These are phyloP conservation scores for Muricea muricata DNA, from an alignment of 92 coral and sea anemone genomes.

Conservation along the genomic window DNA sequence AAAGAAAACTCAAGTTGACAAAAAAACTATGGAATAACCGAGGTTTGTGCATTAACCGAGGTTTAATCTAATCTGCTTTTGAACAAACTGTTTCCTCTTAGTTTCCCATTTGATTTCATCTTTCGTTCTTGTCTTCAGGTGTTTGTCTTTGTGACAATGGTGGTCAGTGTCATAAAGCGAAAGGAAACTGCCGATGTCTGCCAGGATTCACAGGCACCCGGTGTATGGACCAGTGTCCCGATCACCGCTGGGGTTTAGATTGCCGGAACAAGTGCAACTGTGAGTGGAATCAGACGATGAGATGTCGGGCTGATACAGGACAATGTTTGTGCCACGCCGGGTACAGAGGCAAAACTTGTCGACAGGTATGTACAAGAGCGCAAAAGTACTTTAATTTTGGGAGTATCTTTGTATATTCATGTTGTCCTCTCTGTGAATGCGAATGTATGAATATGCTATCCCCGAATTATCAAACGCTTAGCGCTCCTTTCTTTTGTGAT, in stretches of 20 bases:
- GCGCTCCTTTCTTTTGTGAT: too few species aligned
- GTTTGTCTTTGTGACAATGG: constrained; percentile 82
- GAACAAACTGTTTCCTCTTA: too few species aligned
- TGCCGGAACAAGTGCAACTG: constrained; percentile 82
- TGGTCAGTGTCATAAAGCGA: constrained; percentile 84
- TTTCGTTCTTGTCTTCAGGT: neutral
- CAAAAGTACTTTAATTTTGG: too few species aligned
- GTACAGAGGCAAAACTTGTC: constrained; percentile 79
- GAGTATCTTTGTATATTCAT: too few species aligned
- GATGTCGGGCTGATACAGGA: constrained; percentile 80
- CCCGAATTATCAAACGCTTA: too few species aligned
- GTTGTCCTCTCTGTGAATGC: too few species aligned
- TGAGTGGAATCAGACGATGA: constrained; percentile 74
- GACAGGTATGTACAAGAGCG: constrained; percentile 62
- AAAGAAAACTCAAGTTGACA: too few species aligned
- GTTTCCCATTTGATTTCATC: neutral
- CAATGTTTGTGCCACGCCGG: constrained; percentile 82
- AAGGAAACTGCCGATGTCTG: constrained; percentile 76
- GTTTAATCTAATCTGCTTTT: too few species aligned
- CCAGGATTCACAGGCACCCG: constrained; percentile 82
- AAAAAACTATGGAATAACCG: too few species aligned
- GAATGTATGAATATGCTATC: too few species aligned
- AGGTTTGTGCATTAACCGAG: too few species aligned
- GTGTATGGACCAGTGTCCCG: constrained; percentile 76
- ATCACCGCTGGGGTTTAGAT: constrained; percentile 79